Evolutionary conservation across 2,888 invertebrate genomes (phyloP), one percentile per base, ranked within the genome.

Genomic region (Heliconius charithonia): DNA sequence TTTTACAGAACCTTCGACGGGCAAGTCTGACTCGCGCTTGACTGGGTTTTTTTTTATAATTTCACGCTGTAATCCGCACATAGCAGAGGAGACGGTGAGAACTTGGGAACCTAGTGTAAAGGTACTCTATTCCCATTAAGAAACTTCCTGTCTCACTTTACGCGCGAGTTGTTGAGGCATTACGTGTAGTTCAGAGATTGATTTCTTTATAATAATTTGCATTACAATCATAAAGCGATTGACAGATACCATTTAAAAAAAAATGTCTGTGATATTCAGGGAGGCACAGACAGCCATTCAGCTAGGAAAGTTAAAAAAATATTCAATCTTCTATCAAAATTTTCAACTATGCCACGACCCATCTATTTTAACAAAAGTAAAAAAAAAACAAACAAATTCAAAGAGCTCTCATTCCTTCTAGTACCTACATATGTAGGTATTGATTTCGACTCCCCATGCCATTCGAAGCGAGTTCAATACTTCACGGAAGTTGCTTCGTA

Each of bases 391-490:
- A 37, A 37, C 16, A 72, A 37, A 32, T 56, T n/a, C 22, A 29
- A 37, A 72, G n/a, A 59, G 32, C 29, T 13, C 56, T 71, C n/a
- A 32, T 32, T 13, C 41, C 9, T 74, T 41, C 19, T 41, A 62
- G 29, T 73, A 62, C 32, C 10, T 74, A 51, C 12, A 56, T 29
- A 19, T 32, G n/a, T 32, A 27, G n/a, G 4, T 56, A 41, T 45
- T 3, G 63, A 74, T 63, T 37, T 13, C 45, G 45, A 74, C 22
- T 45, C 62, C 25, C 27, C 16, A 13, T 74, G 45, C 63, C 25
- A 74, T 74, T 65, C 41, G 27, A 63, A 65, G 19, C 74, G 32
- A 37, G 45, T 63, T 74, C 65, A 65, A 74, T 74, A 41, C 63
- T 74, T 45, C 62, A 63, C 62, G 63, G 29, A 63, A 74, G 74